Percentiles rank a stretch among this genome's conserved stretches.
phyloP scores from a whole-genome alignment of 2,888 invertebrate genomes.

The Melinaea marsaeus region DNA sequence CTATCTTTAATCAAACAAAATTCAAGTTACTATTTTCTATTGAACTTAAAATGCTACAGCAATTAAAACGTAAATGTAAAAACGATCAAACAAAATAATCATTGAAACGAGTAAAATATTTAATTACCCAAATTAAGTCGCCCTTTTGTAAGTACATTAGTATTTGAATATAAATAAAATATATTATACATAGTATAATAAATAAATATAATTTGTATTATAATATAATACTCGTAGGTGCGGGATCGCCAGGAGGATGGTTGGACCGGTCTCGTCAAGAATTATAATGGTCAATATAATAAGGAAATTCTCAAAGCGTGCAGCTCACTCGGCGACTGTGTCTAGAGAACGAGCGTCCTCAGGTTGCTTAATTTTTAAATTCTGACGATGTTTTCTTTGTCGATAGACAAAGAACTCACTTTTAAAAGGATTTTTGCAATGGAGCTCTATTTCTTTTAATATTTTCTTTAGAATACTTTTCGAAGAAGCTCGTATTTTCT shows the following conservation, averaged over 20 bases:
- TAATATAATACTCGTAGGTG: conserved; percentile 48
- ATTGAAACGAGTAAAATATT: background rate
- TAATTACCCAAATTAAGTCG: background rate
- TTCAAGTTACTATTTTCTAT: no score
- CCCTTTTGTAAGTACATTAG: no score
- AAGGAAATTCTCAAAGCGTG: conserved; percentile 74
- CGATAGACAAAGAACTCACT: background rate
- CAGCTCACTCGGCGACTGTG: conserved; percentile 81
- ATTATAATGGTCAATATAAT: conserved; percentile 67
- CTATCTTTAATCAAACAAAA: no score
- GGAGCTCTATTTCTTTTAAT: background rate
- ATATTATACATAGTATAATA: background rate
- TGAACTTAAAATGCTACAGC: background rate
- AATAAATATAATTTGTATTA: background rate
- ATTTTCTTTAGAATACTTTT: conserved; percentile 12
- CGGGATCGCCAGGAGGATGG: conserved; percentile 65
- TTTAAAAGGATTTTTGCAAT: background rate
- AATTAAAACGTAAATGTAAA: background rate
- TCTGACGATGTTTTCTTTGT: background rate
- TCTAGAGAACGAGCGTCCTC: conserved; percentile 86
- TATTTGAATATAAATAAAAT: no score
- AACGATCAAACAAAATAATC: background rate
- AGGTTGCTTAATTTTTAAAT: conserved; percentile 38
- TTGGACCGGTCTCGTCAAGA: conserved; percentile 71
- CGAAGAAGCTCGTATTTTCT: no score